Conservation (phyloP, 2,797 vertebrate genomes). For the Centroberyx gerrardi region DNA sequence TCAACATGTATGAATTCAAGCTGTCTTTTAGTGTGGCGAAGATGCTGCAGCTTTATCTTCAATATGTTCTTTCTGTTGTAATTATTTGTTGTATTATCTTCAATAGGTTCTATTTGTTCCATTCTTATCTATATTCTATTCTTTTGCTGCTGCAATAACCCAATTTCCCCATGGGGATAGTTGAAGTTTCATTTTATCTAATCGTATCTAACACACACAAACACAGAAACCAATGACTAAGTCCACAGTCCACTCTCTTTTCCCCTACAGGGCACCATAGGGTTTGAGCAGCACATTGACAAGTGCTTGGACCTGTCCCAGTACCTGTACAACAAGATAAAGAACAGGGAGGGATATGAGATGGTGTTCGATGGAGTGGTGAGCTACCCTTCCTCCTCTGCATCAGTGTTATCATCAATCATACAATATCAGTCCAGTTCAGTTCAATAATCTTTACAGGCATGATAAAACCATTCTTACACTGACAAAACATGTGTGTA, state of each 20-base stretch:
- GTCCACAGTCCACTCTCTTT: background rate
- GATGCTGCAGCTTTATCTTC: background rate
- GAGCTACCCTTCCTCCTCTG: conserved; percentile 51
- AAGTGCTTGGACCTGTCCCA: conserved; percentile 96
- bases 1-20: background rate
- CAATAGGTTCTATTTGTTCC: too few relatives aligned
- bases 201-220: background rate
- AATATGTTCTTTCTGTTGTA: background rate
- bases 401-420: background rate
- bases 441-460: too few relatives aligned
- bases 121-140: too few relatives aligned
- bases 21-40: background rate
- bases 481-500: too few relatives aligned
- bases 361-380: conserved; percentile 99
- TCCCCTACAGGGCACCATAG: conserved; percentile 91
- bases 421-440: background rate
- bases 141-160: too few relatives aligned
- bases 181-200: too few relatives aligned
- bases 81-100: too few relatives aligned
- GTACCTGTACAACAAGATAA: conserved; percentile 97
- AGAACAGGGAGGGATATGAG: conserved; percentile 95
- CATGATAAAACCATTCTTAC: too few relatives aligned
- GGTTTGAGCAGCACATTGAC: conserved; percentile 98
- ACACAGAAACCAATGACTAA: background rate
- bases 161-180: too few relatives aligned